Conservation (phyloP, 2,113 vertebrate species). For the Potamarius usumacintae region DNA sequence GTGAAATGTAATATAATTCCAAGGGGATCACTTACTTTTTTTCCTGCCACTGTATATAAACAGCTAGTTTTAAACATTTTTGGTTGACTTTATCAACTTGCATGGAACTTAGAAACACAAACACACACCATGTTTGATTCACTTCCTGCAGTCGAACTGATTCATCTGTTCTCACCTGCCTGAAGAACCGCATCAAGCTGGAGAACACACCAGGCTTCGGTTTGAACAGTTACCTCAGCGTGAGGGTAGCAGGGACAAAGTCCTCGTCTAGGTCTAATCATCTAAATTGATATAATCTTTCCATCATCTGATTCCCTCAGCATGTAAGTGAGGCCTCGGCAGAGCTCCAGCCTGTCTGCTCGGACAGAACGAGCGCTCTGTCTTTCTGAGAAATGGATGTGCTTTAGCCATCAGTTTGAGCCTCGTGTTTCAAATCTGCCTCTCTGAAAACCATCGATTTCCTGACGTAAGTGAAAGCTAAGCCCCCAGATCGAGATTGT, state of each 20-base stretch:
- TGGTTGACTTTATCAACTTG: too few species aligned
- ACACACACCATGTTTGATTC: not conserved
- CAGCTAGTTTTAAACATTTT: too few species aligned
- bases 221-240: not conserved
- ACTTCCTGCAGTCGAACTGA: not conserved
- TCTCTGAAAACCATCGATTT: conserved; percentile 70
- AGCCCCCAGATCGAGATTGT: conserved; percentile 52
- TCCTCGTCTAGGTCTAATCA: conserved; percentile 57
- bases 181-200: not conserved
- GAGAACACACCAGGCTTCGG: not conserved
- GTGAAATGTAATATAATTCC: too few species aligned
- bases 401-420: conserved; percentile 54
- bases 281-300: conserved; percentile 69
- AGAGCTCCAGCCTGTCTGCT: conserved; percentile 69
- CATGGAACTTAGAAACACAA: too few species aligned
- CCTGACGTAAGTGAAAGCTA: conserved; percentile 67
- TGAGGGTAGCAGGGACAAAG: conserved; percentile 47
- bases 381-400: conserved; percentile 71
- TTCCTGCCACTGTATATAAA: too few species aligned
- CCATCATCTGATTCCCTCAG: conserved; percentile 63
- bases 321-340: conserved; percentile 53
- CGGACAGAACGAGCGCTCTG: conserved; percentile 61
- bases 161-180: not conserved
- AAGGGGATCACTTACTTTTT: too few species aligned
- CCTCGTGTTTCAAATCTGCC: conserved; percentile 52